Evolutionary conservation across 2,888 invertebrate genomes (phyloP), one percentile per base, ranked within the genome.

Genomic region (Azorinus chamasolen): DNA sequence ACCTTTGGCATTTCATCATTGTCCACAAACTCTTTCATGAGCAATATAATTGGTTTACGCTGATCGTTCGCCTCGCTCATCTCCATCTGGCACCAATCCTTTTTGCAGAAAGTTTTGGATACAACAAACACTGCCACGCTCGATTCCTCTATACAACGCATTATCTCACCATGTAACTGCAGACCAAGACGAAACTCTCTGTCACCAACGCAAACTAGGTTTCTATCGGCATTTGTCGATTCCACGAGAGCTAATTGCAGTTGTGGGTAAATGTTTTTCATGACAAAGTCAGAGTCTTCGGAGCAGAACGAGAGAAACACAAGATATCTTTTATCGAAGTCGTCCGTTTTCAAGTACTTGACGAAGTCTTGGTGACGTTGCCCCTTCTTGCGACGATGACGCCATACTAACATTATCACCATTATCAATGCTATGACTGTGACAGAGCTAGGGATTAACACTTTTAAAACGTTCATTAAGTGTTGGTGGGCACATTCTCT

Each of bases 101-200:
- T 65, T 48, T 65, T 20, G 46, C 65, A 65, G 18, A 65, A 65
- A 14, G 45, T 57, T 6, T 65, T 65, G 5, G 65, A 65, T 20
- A 65, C 46, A 18, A 65, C 65, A 24, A 65, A 55, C 8, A 65
- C 48, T n/a, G 55, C 50, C 18, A 65, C 55, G 12, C 55, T 55
- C 1, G 65, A 65, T 20, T 65, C 46, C 48, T 65, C 65, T 12
- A 65, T 57, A 57, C 65, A 65, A 37, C 65, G 25, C 55, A 65
- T 65, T 18, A 45, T 57, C 37, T 65, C 65, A 32, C 20, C 37
- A 25, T 48, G 48, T 2, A 65, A 45, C 1, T 55, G 32, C 20
- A 65, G 24, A 39, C 65, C 65, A 27, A 55, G 65, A 5, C 50
- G 18, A 25, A 65, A 65, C 22, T 65, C 20, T 3, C 55, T 20